phyloP scores from a whole-genome alignment of 2,888 invertebrate genomes.

The Stramonita haemastoma region DNA sequence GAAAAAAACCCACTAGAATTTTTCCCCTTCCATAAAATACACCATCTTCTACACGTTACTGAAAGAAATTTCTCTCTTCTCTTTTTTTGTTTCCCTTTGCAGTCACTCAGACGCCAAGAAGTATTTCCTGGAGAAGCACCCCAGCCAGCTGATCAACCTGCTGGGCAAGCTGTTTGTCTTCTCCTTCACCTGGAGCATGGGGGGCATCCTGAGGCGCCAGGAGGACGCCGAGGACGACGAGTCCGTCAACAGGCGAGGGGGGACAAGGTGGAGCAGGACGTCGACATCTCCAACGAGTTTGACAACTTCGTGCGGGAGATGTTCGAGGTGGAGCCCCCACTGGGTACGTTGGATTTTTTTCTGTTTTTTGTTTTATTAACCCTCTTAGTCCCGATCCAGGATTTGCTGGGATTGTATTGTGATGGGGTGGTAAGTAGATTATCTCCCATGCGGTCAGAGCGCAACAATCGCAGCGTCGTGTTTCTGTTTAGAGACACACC shows the following conservation, averaged over 20 bases:
- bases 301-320: slow-evolving; percentile 76
- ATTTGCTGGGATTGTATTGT: too few relatives aligned
- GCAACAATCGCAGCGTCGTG: too few relatives aligned
- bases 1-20: too few relatives aligned
- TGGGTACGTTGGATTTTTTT: slow-evolving; percentile 72
- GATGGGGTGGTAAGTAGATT: too few relatives aligned
- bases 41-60: too few relatives aligned
- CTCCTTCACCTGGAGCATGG: slow-evolving; percentile 77
- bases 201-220: slow-evolving; percentile 73
- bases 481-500: too few relatives aligned
- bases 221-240: slow-evolving; percentile 75
- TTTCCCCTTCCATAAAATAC: too few relatives aligned
- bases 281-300: slow-evolving; percentile 76
- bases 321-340: slow-evolving; percentile 76
- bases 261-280: slow-evolving; percentile 58
- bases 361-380: too few relatives aligned
- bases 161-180: slow-evolving; percentile 77
- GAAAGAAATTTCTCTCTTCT: too few relatives aligned
- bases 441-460: too few relatives aligned
- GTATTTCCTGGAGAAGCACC: slow-evolving; percentile 74
- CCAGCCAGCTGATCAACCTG: slow-evolving; percentile 68
- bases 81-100: slow-evolving; percentile 25
- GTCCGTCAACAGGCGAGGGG: slow-evolving; percentile 58
- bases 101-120: slow-evolving; percentile 54
- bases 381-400: too few relatives aligned